These are phyloP conservation scores for Holacanthus passer DNA, from an alignment of 2,113 vertebrate genomes.

Conservation along the genomic window DNA sequence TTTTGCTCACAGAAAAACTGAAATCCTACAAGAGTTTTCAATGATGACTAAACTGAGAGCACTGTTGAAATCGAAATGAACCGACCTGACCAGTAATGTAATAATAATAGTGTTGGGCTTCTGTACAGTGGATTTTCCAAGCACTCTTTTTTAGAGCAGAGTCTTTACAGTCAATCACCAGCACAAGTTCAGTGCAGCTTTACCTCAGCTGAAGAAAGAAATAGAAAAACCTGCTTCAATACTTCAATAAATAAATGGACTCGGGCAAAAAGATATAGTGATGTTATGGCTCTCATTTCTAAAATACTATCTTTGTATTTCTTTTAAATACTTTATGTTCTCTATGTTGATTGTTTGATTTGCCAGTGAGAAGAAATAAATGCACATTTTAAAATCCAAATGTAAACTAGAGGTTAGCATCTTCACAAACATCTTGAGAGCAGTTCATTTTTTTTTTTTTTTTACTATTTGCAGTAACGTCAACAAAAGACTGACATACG, in stretches of 20 bases:
- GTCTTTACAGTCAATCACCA: neutral
- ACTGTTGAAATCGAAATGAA: slow-evolving; percentile 9
- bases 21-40: neutral
- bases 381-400: neutral
- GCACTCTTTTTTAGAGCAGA: neutral
- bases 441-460: neutral
- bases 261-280: neutral
- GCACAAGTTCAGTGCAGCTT: slow-evolving; percentile 20
- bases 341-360: neutral
- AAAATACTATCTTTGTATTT: neutral
- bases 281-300: neutral
- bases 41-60: neutral
- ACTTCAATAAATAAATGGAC: neutral
- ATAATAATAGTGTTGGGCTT: slow-evolving; percentile 8
- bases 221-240: neutral
- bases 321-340: neutral
- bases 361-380: neutral
- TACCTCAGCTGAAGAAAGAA: neutral
- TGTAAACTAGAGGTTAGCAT: too few relatives aligned
- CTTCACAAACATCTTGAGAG: neutral
- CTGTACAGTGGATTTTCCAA: slow-evolving; percentile 14
- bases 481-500: neutral
- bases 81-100: slow-evolving; percentile 8
- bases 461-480: neutral
- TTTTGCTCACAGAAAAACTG: slow-evolving; percentile 13